Percentiles rank a stretch among this genome's conserved stretches.
Evolutionary conservation across 2,888 invertebrate genomes (phyloP).

Genomic region (Nebria brevicollis): DNA sequence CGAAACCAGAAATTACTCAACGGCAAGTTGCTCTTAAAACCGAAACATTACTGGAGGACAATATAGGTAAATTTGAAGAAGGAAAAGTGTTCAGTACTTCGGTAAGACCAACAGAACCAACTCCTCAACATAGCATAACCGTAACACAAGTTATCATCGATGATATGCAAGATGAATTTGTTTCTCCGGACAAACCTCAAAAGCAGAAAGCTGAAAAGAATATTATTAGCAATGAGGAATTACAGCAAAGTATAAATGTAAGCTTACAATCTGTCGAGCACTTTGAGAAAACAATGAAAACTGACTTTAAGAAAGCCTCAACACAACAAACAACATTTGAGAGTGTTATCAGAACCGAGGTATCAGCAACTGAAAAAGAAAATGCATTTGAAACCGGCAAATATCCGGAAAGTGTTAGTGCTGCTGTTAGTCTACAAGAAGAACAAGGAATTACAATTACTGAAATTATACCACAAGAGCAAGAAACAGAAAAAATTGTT

Average conservation of each 20-base stretch:
- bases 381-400: constrained; percentile 50
- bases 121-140: constrained; percentile 63
- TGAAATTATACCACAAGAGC: constrained; percentile 57
- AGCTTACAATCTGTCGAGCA: constrained; percentile 54
- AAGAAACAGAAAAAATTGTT: constrained; percentile 51
- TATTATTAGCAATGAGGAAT: constrained; percentile 51
- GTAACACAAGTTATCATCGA: constrained; percentile 63
- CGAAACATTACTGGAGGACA: constrained; percentile 57
- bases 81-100: constrained; percentile 51
- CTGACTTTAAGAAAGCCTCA: constrained; percentile 56
- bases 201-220: constrained; percentile 54
- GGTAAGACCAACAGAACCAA: constrained; percentile 57
- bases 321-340: constrained; percentile 61
- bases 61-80: constrained; percentile 51
- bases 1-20: constrained; percentile 62
- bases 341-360: constrained; percentile 58
- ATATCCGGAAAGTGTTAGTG: constrained; percentile 40
- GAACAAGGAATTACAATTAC: constrained; percentile 58
- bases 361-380: constrained; percentile 56
- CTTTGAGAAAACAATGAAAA: constrained; percentile 52
- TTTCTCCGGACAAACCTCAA: constrained; percentile 52
- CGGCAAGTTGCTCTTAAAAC: constrained; percentile 63
- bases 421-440: constrained; percentile 50
- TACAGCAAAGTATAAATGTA: constrained; percentile 53
- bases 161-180: constrained; percentile 57